phyloP scores from a whole-genome alignment of 2,797 vertebrate genomes.

The Orientallactaga sibirica region DNA sequence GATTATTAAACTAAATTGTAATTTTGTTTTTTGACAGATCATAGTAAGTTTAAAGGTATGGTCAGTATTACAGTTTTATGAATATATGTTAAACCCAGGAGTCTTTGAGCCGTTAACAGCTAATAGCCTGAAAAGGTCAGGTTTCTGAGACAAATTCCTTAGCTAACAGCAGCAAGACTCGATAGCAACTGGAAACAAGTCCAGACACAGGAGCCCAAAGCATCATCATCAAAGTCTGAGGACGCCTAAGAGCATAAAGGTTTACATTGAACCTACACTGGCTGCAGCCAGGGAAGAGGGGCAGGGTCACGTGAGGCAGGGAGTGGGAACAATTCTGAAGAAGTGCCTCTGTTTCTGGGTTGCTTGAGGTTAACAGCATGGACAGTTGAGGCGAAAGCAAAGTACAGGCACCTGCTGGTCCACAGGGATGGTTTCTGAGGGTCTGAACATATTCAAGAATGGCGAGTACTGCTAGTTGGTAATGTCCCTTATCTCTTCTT shows the following conservation, averaged over 20 bases:
- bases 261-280: not conserved
- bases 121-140: not conserved
- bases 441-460: not conserved
- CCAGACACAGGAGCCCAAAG: not conserved
- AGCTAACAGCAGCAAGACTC: not conserved
- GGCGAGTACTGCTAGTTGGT: not conserved
- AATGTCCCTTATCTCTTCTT: not conserved
- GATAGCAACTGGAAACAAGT: not conserved
- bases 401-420: not conserved
- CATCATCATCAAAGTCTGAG: not conserved
- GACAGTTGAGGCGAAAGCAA: not conserved
- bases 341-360: not conserved
- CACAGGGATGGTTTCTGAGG: not conserved
- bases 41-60: constrained; percentile 44
- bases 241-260: not conserved
- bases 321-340: not conserved
- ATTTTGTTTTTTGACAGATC: constrained; percentile 11
- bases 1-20: not conserved
- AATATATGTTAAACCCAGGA: not conserved
- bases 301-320: not conserved
- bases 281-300: not conserved
- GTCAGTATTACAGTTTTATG: not conserved
- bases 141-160: not conserved
- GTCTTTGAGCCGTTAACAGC: not conserved
- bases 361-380: too few relatives aligned